Evolutionary conservation across 2,113 vertebrate species (phyloP).

Genomic region (Lophura nycthemera): DNA sequence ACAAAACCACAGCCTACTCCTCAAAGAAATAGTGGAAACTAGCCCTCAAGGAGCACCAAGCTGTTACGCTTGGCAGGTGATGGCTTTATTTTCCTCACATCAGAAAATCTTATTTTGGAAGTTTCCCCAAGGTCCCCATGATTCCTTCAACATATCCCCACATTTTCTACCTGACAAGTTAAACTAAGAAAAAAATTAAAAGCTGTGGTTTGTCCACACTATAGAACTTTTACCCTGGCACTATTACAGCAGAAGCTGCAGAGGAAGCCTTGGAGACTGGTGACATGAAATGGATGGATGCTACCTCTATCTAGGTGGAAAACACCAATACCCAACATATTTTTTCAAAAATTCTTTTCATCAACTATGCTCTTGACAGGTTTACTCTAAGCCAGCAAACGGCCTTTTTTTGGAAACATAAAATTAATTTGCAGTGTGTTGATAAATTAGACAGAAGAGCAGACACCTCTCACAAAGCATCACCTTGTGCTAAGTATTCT

Average conservation of each 20-base stretch:
- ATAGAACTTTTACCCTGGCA: background rate
- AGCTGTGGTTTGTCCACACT: background rate
- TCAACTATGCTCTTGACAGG: background rate
- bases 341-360: background rate
- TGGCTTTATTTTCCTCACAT: background rate
- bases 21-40: background rate
- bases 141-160: background rate
- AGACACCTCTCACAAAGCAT: background rate
- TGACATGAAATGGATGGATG: background rate
- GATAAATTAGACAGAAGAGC: background rate
- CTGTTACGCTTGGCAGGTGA: background rate
- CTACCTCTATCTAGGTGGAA: background rate
- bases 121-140: background rate
- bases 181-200: background rate
- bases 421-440: background rate
- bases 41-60: accelerated
- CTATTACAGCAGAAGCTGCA: background rate
- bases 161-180: background rate
- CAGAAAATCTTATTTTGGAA: constrained; percentile 20
- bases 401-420: background rate
- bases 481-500: background rate
- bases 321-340: background rate
- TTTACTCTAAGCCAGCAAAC: constrained; percentile 11
- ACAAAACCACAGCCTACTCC: background rate
- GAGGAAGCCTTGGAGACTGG: background rate